Base-by-base conservation (phyloP, 2,888 invertebrate genomes). In the Embidobia sp. region DNA sequence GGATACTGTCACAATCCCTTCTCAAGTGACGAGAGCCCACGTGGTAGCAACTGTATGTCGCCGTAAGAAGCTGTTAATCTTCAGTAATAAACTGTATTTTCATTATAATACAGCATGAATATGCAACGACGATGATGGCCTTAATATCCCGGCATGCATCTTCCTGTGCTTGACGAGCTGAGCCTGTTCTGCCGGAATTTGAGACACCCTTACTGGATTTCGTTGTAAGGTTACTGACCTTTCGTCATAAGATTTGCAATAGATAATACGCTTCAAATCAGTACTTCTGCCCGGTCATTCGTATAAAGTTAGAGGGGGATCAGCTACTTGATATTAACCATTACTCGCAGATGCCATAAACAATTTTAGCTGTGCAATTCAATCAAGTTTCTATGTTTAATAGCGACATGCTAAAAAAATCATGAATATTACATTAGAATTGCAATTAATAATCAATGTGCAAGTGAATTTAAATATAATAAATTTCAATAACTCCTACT, bases 101-200 rank as follows among this genome's bases (percentile, higher is more conserved):
- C 89, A 89, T 89, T 88, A 89, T 89, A 89, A 89, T 89, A 88
- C 88, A 83, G 84, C 89, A 89, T 89, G 89, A 89, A 89, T 89
- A 89, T 89, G 89, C 89, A 89, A 89, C 88, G 88, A 85, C 87
- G 87, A 89, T 89, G 89, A 89, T 89, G 89, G 89, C 87, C 88
- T 89, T 89, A 89, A 89, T 89, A 89, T 89, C 87, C 86, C 85
- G 84, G 87, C 86, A 86, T 89, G 89, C 88, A 88, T 89, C 89
- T 89, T 87, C 87, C 87, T 87, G 88, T 89, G 86, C 88, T 89
- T 89, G 89, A 88, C 88, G 87, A 86, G 87, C 86, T 88, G 87
- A 89, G 87, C 87, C 87, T 88, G 87, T 85, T 86, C 84, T 80
- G 82, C 85, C 85, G 83, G 87, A 87, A 89, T 89, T 88, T 85